Conservation (phyloP, 2,797 vertebrate species). For the Hylomyscus alleni region DNA sequence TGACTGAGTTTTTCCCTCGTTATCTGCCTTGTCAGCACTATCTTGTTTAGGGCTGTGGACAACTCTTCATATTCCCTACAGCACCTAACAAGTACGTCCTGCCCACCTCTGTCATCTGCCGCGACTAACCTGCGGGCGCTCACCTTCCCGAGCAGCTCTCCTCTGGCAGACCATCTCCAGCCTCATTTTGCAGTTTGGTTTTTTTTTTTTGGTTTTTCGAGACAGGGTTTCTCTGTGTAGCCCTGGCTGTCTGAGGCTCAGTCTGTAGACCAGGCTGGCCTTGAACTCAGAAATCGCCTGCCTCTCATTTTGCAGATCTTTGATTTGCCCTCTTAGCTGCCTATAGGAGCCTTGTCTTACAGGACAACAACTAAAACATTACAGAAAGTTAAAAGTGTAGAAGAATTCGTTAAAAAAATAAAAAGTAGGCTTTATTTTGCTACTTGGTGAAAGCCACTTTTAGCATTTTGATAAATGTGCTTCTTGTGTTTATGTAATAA, state of each 20-base stretch:
- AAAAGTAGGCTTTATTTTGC: conserved; percentile 23
- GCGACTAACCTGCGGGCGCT: not conserved
- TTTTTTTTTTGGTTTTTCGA: too few relatives aligned
- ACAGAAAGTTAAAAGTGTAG: conserved; percentile 65
- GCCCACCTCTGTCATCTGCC: not conserved
- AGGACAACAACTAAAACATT: not conserved
- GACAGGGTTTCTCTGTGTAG: too few relatives aligned
- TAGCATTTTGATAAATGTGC: conserved; percentile 44
- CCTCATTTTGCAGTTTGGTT: not conserved
- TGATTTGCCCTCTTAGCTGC: conserved; percentile 7
- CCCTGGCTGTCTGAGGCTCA: too few relatives aligned
- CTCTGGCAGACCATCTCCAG: not conserved
- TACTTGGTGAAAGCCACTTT: conserved; percentile 47
- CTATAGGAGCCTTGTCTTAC: conserved; percentile 32
- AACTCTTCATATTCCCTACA: not conserved
- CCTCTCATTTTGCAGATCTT: too few relatives aligned
- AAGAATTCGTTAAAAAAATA: conserved; percentile 54
- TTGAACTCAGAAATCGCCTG: too few relatives aligned
- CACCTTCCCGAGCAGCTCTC: not conserved
- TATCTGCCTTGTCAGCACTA: not conserved
- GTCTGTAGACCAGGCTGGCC: too few relatives aligned
- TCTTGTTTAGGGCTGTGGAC: not conserved
- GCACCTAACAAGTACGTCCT: conserved; percentile 13
- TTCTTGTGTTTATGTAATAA: not conserved
- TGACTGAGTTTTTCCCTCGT: not conserved